A percentile compares a stretch with the other conserved stretches of the same genome.
phyloP scores from a whole-genome alignment of 1,140 invertebrate genomes.

The Drosophila pseudoananassae region DNA sequence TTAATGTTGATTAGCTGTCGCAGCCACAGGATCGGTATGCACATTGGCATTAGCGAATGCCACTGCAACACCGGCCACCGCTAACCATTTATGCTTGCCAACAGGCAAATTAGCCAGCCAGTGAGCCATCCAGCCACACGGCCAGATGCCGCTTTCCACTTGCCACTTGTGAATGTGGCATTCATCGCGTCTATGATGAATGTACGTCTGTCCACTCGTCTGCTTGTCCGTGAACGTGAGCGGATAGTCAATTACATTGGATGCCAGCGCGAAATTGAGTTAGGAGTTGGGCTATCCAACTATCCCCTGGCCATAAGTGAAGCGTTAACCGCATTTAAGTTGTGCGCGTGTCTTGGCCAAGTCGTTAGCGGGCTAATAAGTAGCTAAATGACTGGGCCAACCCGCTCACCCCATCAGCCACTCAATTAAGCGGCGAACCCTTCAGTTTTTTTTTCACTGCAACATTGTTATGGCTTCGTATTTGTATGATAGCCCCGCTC shows the following conservation, averaged over 20 bases:
- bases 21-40: constrained; percentile 25
- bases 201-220: constrained; percentile 6
- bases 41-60: constrained; percentile 31
- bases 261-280: constrained; percentile 19
- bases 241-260: constrained; percentile 62
- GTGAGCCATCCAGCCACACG: neutral
- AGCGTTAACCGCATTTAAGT: constrained; percentile 69
- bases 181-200: constrained; percentile 39
- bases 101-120: constrained; percentile 20
- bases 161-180: constrained; percentile 6
- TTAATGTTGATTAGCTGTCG: constrained; percentile 34
- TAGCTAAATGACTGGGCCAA: constrained; percentile 44
- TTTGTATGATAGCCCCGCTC: neutral
- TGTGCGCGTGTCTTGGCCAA: constrained; percentile 30
- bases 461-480: constrained; percentile 51
- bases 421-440: constrained; percentile 56
- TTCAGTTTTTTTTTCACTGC: constrained; percentile 49
- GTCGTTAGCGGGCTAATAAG: constrained; percentile 52
- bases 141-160: neutral
- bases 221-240: constrained; percentile 31
- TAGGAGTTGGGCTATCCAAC: neutral
- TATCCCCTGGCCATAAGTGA: constrained; percentile 39
- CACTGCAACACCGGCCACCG: constrained; percentile 5
- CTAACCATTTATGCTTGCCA: constrained; percentile 38
- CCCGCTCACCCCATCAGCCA: constrained; percentile 17